Conservation (phyloP, 2,797 vertebrate genomes). For the Graptemys geographica region DNA sequence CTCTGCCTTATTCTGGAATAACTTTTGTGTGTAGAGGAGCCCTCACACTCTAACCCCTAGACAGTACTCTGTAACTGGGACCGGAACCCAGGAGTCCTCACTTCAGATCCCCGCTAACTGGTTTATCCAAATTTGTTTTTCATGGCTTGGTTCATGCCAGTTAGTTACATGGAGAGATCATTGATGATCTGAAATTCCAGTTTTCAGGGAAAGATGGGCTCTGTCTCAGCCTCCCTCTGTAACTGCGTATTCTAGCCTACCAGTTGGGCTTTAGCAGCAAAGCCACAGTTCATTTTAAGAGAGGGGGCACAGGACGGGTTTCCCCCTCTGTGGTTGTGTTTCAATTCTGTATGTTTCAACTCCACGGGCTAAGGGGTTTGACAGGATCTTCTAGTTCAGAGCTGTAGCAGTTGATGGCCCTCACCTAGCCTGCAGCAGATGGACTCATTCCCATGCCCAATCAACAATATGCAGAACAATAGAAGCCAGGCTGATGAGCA, state of each 20-base stretch:
- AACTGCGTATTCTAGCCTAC: not conserved
- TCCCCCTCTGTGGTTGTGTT: not conserved
- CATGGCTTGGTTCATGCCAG: not conserved
- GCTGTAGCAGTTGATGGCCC: rapidly evolving
- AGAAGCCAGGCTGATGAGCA: not conserved
- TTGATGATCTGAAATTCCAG: not conserved
- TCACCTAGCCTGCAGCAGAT: not conserved
- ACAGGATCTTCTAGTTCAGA: not conserved
- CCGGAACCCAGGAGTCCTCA: not conserved
- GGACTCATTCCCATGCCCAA: not conserved
- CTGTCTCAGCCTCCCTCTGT: not conserved
- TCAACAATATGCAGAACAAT: not conserved
- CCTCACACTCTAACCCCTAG: not conserved
- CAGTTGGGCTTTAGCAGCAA: rapidly evolving
- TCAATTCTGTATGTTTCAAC: not conserved
- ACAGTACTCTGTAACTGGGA: not conserved
- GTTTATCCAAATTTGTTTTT: not conserved
- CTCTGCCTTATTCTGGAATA: not conserved
- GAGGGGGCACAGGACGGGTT: not conserved
- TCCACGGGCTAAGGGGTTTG: not conserved
- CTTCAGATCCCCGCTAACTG: not conserved
- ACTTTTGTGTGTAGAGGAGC: not conserved
- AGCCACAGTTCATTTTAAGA: not conserved
- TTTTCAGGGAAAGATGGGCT: not conserved
- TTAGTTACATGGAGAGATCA: not conserved